These are phyloP conservation scores for Paedocypris micromegethes DNA, from an alignment of 2,797 vertebrate genomes.

Conservation along the genomic window DNA sequence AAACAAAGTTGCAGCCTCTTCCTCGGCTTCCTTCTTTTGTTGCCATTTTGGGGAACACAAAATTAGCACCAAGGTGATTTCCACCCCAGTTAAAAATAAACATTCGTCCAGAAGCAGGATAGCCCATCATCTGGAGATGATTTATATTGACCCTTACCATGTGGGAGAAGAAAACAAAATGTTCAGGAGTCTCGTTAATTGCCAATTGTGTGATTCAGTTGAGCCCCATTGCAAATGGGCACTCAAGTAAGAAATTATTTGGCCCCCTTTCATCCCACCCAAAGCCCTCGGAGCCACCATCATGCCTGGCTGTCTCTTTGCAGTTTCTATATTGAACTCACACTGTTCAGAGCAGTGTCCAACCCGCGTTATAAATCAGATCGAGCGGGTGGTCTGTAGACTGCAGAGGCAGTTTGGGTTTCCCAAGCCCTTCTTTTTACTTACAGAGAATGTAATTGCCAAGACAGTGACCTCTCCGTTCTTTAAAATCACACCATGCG, in stretches of 20 bases:
- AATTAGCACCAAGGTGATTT: slow-evolving; percentile 51
- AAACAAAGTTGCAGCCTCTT: slow-evolving; percentile 55
- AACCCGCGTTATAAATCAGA: slow-evolving; percentile 46
- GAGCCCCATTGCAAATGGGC: slow-evolving; percentile 50
- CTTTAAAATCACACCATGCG: slow-evolving; percentile 62
- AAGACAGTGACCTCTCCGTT: slow-evolving; percentile 59
- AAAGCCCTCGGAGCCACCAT: slow-evolving; percentile 15
- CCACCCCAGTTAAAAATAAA: neutral
- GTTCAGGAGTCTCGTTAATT: slow-evolving; percentile 54
- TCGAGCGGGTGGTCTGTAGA: slow-evolving; percentile 57
- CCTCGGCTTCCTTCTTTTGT: slow-evolving; percentile 66
- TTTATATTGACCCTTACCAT: slow-evolving; percentile 45
- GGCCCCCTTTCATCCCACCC: slow-evolving; percentile 49
- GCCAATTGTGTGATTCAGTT: slow-evolving; percentile 62
- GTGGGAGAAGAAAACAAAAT: slow-evolving; percentile 5
- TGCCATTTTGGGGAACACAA: slow-evolving; percentile 50
- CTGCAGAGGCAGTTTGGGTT: slow-evolving; percentile 35
- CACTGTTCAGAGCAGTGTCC: slow-evolving; percentile 12
- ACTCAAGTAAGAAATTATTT: slow-evolving; percentile 57
- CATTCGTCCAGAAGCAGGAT: slow-evolving; percentile 31
- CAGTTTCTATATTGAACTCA: slow-evolving; percentile 4
- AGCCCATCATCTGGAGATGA: slow-evolving; percentile 38
- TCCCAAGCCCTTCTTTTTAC: slow-evolving; percentile 49
- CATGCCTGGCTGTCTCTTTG: slow-evolving; percentile 19
- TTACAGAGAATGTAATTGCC: slow-evolving; percentile 55